Evolutionary conservation across 2,113 vertebrate species (phyloP), one percentile per base, ranked within the genome.

Genomic region (Acinonyx jubatus): DNA sequence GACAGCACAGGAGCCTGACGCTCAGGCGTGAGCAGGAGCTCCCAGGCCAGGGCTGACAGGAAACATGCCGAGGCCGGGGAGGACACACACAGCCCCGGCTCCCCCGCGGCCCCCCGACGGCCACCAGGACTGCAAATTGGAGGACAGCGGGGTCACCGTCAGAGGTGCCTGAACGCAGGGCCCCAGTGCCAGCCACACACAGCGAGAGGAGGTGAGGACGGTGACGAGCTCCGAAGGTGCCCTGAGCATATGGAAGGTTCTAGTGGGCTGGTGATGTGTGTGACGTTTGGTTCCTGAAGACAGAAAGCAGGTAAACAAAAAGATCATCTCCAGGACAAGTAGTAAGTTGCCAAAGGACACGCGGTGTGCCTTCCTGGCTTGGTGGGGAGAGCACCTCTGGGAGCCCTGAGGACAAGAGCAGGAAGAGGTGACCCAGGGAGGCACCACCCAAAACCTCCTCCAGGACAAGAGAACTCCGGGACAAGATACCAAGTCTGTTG

Each of bases 21-120:
- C n/a, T 33, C 4, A 15, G 45, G 31, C 14, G n/a, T 9, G 19
- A 19, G 69, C 69, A 12, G 65, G 69, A 11, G 23, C 52, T 48
- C 16, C n/a, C 23, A 3, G 45, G 33, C 31, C 21, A 8, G n/a
- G 55, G 41, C 33, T 38, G 55, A 63, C 38, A 45, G 45, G 3
- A 36, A 38, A 45, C 38, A 14, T 5, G 84, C 33, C 1, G 4
- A 68, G 19, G 18, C 69, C 1, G n/a, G 55, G 1, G 19, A 81
- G 78, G 36, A 38, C 23, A 41, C 68, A 50, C 15, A 14, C 45
- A 3, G 25, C n/a, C 38, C 21, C 1, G 11, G 8, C 45, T 45
- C 21, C 33, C 27, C 31, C 14, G 45, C 7, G 45, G 45, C 0
- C n/a, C 61, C 27, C 81, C 2, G 0, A 10, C 0, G 27, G 41